Evolutionary conservation across 2,113 vertebrate species (phyloP), one percentile per base, ranked within the genome.

Genomic region (Otolemur garnettii): DNA sequence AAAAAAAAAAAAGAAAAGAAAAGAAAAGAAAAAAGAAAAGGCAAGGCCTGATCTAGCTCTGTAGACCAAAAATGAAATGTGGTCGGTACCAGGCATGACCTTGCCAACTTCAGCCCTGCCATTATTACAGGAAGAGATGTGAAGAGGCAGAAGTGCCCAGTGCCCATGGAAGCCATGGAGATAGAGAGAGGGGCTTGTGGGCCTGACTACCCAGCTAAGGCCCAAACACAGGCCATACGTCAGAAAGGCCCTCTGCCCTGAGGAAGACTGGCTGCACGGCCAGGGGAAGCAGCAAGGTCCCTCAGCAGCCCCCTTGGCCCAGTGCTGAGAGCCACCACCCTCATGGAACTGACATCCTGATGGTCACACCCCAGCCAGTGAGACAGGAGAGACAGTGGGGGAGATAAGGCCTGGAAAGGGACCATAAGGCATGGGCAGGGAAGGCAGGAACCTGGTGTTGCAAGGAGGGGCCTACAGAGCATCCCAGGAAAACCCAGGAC

Each of bases 351-450:
- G 75, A 78, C 15, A 28, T 53, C 26, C 45, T 33, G 28, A 30
- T 24, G n/a, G 59, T 4, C 79, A 53, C 10, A 0, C 10, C 38
- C 22, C 18, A 19, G 7, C 59, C 33, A 22, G 69, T 30, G 62
- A 55, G 18, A 45, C 5, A 1, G 35, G 71, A 50, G 33, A 83
- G 55, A 83, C 19, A 24, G 57, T 33, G 5, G 57, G 19, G 6
- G 21, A 77, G 38, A 35, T 6, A 15, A 15, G 18, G 19, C 72
- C 2, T 0, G 85, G 53, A 18, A 60, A 74, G 18, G 69, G 9
- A 3, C 17, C 35, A n/a, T 0, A 3, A 60, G 57, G 28, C 13
- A 17, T 1, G 4, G 21, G 0, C 55, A 42, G 59, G 60, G 33
- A 74, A 62, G 30, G 50, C 7, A 33, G 26, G n/a, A 42, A 28